Evolutionary conservation across 2,797 vertebrate genomes (phyloP).

Genomic region (Chromobotia macracanthus): DNA sequence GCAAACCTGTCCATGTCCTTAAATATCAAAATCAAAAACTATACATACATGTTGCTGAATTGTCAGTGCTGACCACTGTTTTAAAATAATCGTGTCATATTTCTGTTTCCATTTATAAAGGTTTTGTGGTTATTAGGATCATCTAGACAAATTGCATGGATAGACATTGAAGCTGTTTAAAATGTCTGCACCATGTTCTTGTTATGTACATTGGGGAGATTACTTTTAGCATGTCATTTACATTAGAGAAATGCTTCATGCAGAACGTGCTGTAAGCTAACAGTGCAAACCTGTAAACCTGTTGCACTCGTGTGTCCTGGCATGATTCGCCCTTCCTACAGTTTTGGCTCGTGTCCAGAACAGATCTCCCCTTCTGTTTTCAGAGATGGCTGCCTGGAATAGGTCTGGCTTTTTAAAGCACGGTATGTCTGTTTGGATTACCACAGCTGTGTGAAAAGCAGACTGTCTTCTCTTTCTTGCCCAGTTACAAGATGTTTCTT

Average conservation of each 20-base stretch:
- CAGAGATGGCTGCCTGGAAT: slow-evolving; percentile 51
- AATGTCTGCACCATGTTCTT: background rate
- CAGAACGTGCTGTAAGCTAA: background rate
- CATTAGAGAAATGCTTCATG: background rate
- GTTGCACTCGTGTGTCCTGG: slow-evolving; percentile 42
- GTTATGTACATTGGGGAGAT: background rate
- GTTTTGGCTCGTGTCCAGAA: slow-evolving; percentile 42
- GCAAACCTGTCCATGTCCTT: background rate
- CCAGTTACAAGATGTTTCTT: slow-evolving; percentile 39
- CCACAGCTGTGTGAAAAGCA: slow-evolving; percentile 51
- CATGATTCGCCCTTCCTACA: slow-evolving; percentile 49
- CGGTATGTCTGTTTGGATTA: slow-evolving; percentile 55
- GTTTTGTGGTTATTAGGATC: background rate
- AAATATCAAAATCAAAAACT: background rate
- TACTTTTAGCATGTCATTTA: background rate
- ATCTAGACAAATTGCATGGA: background rate
- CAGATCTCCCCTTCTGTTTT: slow-evolving; percentile 38
- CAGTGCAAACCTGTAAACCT: slow-evolving; percentile 28
- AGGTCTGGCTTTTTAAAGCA: slow-evolving; percentile 50
- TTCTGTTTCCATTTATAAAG: background rate
- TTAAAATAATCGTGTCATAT: too few species aligned
- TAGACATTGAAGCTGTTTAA: background rate
- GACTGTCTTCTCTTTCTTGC: slow-evolving; percentile 45
- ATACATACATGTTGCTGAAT: background rate
- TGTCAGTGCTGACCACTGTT: background rate